These are phyloP conservation scores for Tubiluchus corallicola DNA, from an alignment of 2,888 invertebrate species.

Conservation along the genomic window DNA sequence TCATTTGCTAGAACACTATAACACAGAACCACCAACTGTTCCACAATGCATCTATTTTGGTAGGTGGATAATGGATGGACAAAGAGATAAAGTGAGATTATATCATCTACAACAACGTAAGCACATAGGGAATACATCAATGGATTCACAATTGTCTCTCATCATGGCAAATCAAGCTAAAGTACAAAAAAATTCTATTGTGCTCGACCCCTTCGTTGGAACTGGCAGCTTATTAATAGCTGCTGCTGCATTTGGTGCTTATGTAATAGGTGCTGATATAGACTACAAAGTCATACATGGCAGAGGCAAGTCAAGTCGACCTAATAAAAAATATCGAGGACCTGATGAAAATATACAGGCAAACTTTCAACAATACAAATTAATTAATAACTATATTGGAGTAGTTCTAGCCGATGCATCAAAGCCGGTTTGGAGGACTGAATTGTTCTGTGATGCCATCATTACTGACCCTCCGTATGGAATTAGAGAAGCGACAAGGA, in stretches of 20 bases:
- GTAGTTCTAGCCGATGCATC: constrained; percentile 82
- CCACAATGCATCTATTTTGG: constrained; percentile 68
- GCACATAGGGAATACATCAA: constrained; percentile 97
- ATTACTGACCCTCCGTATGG: constrained; percentile 98
- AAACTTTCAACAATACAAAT: constrained; percentile 74
- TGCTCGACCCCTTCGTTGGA: constrained; percentile 89
- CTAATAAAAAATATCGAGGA: constrained; percentile 33
- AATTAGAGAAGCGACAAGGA: constrained; percentile 77
- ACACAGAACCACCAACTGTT: constrained; percentile 49
- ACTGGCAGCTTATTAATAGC: constrained; percentile 49
- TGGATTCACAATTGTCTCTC: constrained; percentile 86
- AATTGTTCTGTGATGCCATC: constrained; percentile 58
- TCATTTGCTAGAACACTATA: constrained; percentile 73
- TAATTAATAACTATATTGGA: constrained; percentile 55
- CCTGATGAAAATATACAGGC: constrained; percentile 63
- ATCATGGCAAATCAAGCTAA: constrained; percentile 88
- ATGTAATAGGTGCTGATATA: constrained; percentile 51
- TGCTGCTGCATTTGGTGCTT: constrained; percentile 69
- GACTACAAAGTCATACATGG: not conserved
- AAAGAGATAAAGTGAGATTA: constrained; percentile 54
- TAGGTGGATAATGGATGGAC: constrained; percentile 66
- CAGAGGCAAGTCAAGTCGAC: constrained; percentile 27
- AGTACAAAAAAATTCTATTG: constrained; percentile 47
- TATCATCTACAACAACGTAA: constrained; percentile 70
- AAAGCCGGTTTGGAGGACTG: constrained; percentile 50